Evolutionary conservation across 1,140 invertebrate genomes (phyloP), one percentile per base, ranked within the genome.

Genomic region (Chironomus striatipennis): DNA sequence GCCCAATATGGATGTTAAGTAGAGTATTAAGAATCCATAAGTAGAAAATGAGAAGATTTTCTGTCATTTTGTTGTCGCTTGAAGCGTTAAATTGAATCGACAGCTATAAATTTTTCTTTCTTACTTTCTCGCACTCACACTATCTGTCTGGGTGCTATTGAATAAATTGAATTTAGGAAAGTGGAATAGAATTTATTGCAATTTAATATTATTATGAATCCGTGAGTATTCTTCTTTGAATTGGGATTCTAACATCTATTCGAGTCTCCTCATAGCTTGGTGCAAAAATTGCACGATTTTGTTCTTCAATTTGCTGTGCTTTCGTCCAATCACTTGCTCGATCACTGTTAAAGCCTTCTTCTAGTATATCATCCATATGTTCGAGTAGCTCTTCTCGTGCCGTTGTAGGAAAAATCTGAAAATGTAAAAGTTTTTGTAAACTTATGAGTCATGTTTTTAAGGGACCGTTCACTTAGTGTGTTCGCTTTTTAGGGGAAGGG

Each of bases 31-130:
- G 20, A 18, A 20, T 70, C 17, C 65, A 70, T 70, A 21, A 70
- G 65, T 70, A 10, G 65, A 70, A 70, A 70, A 70, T 70, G 20
- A 70, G 65, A 70, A 70, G 20, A 70, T 70, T 20, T 20, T 70
- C 20, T 70, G 17, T 10, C 65, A 70, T 70, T 70, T 70, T 70
- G 65, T 9, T 70, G 65, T 18, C 65, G 65, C 18, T 21, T 18
- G 65, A 70, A 70, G 65, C 65, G 65, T 70, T 20, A 70, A 70
- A 70, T 70, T 70, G 17, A 70, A 70, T 70, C 20, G 65, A 70
- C 65, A 70, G 17, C 20, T 18, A 70, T 70, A 70, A 70, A 70
- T 70, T 67, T 70, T 20, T 12, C 12, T 15, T 12, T 34, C 24
- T 34, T 34, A 34, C 24, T 34, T 34, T 34, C 24, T 34, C 24